phyloP scores from a whole-genome alignment of 2,797 vertebrate species.

The Linurgus olivaceus region DNA sequence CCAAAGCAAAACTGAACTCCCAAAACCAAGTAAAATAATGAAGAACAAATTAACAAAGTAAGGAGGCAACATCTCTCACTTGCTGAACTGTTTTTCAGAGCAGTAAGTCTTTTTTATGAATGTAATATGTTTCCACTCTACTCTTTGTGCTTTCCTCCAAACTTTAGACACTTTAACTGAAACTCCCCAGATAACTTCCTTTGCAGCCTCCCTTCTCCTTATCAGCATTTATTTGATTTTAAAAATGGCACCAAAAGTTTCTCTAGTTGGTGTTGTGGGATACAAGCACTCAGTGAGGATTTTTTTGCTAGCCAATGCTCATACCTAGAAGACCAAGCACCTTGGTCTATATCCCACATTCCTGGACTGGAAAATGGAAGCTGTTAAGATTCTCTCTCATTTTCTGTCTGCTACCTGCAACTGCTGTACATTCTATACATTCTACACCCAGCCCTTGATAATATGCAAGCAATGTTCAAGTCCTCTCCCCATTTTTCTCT shows the following conservation, averaged over 20 bases:
- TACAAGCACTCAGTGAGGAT: neutral
- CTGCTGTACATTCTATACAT: neutral
- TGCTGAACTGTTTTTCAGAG: neutral
- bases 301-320: neutral
- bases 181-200: neutral
- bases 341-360: neutral
- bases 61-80: neutral
- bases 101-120: neutral
- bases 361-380: neutral
- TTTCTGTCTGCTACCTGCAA: neutral
- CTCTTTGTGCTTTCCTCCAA: neutral
- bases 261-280: neutral
- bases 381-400: neutral
- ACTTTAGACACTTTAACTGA: neutral
- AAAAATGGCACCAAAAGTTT: neutral
- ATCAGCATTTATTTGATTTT: neutral
- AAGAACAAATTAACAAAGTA: neutral
- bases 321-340: neutral
- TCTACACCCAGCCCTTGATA: neutral
- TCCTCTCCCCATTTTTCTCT: neutral
- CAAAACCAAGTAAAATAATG: neutral
- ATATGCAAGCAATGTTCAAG: neutral
- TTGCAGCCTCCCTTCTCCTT: neutral
- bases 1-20: fast-evolving
- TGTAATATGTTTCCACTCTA: neutral